Percentiles rank a stretch among this genome's conserved stretches.
These are phyloP conservation scores for Amphimallon solstitiale DNA, from an alignment of 2,888 invertebrate genomes.

Conservation along the genomic window DNA sequence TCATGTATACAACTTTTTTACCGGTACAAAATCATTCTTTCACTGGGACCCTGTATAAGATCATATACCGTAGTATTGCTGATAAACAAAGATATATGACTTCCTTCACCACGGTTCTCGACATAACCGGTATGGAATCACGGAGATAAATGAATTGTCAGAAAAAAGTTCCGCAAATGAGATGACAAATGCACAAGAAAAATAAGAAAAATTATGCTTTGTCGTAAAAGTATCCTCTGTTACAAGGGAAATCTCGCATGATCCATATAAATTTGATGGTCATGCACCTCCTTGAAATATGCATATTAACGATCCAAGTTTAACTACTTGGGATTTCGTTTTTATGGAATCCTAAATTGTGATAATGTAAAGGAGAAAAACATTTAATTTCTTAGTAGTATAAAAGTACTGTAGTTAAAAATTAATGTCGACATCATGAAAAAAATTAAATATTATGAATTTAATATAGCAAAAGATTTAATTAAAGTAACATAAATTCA, in stretches of 20 bases:
- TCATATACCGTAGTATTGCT: slow-evolving; percentile 9
- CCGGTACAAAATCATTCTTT: too few relatives aligned
- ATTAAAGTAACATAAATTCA: too few relatives aligned
- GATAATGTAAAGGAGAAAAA: slow-evolving; percentile 6
- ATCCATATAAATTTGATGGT: slow-evolving; percentile 25
- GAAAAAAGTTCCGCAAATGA: slow-evolving; percentile 29
- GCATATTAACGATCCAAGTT: not conserved
- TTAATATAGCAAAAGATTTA: too few relatives aligned
- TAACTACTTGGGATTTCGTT: slow-evolving; percentile 6
- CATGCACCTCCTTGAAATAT: slow-evolving; percentile 10
- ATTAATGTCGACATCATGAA: slow-evolving; percentile 4
- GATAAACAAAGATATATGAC: slow-evolving; percentile 28
- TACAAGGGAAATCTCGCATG: slow-evolving; percentile 3
- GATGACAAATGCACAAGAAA: slow-evolving; percentile 30
- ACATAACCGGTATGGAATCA: slow-evolving; percentile 30
- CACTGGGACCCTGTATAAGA: too few relatives aligned
- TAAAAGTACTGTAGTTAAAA: slow-evolving; percentile 13
- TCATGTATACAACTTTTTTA: too few relatives aligned
- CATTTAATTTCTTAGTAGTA: slow-evolving; percentile 10
- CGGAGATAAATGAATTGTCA: slow-evolving; percentile 35
- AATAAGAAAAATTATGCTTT: slow-evolving; percentile 31
- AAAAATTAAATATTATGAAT: too few relatives aligned
- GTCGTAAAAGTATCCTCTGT: slow-evolving; percentile 15
- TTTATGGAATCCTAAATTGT: slow-evolving; percentile 9
- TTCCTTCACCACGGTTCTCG: slow-evolving; percentile 8